Conservation (phyloP, 1,140 invertebrate genomes). For the Lucilia cuprina region DNA sequence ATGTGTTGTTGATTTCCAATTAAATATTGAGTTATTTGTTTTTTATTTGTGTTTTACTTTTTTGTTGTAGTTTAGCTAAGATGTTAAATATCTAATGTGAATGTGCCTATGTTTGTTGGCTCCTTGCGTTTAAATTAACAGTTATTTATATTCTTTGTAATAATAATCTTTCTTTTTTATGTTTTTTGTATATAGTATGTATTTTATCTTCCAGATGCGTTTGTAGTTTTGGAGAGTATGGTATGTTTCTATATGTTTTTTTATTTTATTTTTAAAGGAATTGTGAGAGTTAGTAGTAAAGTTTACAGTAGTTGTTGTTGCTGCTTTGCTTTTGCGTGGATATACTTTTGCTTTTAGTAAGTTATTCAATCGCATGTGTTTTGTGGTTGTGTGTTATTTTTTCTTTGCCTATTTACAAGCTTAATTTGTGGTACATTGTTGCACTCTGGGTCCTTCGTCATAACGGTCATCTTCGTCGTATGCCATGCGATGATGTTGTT, state of each 20-base stretch:
- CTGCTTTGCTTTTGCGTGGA: background rate
- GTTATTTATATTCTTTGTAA: background rate
- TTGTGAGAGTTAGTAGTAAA: slow-evolving; percentile 3
- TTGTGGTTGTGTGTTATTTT: background rate
- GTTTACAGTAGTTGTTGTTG: background rate
- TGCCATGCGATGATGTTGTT: slow-evolving; percentile 66
- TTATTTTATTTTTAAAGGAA: background rate
- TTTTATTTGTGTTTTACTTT: background rate
- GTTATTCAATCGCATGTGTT: background rate
- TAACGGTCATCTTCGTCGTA: slow-evolving; percentile 73
- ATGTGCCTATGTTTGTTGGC: background rate
- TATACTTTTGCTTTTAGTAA: slow-evolving; percentile 10
- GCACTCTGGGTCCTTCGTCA: slow-evolving; percentile 67
- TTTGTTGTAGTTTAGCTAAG: background rate
- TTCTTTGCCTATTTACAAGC: slow-evolving; percentile 36
- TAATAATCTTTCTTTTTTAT: background rate
- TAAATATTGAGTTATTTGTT: background rate
- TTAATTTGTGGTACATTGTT: slow-evolving; percentile 85
- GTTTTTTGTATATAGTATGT: background rate
- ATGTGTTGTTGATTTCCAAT: background rate
- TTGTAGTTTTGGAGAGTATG: background rate
- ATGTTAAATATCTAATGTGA: background rate
- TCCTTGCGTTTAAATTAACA: background rate
- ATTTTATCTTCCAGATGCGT: background rate
- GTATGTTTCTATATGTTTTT: background rate